Base-by-base conservation (phyloP, 2,888 invertebrate species). In the Caenorhabditis sinica region DNA sequence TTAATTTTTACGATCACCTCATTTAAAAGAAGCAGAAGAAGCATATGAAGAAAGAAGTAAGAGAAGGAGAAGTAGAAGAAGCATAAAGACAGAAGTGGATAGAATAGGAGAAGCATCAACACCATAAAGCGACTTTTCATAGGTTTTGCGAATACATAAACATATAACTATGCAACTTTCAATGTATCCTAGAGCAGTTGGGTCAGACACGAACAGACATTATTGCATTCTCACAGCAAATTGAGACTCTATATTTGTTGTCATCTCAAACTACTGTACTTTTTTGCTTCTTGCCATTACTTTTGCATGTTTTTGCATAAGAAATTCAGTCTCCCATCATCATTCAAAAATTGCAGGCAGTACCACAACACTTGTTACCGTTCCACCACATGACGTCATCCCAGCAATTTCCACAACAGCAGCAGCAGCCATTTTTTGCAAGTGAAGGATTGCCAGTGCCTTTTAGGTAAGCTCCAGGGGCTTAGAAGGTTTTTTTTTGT, bases 1-100 rank as follows among this genome's bases (percentile, higher is more conserved):
- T 80, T 80, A 80, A 80, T 80, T 80, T 80, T 80, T 66, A 80
- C 60, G 80, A 45, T 65, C 79, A 79, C 56, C 56, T 63, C 28
- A 43, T 51, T 33, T 6, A 66, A 43, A 56, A 51, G 36, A 49
- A 61, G 56, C 25, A 23, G 8, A 49, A 49, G 49, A 49, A 5
- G 45, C 11, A 40, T 13, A 40, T 13, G 9, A 4, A 43, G 68
- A 49, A 60, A 17, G 25, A 60, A 28, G n/a, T 28, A 28, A 30
- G 13, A 11, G 15, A 60, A 30, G 30, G n/a, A 33, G 28, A 17
- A 49, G 28, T 17, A 65, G 66, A 28, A 49, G 49, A 28, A 49
- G 49, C 28, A 51, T 40, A 30, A 60, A 33, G 56, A 23, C 11
- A 15, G 30, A 56, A 25, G 28, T 28, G 56, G 28, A 28, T 28